Evolutionary conservation across 2,797 vertebrate genomes (phyloP), one percentile per base, ranked within the genome.

Genomic region (Chromobotia macracanthus): DNA sequence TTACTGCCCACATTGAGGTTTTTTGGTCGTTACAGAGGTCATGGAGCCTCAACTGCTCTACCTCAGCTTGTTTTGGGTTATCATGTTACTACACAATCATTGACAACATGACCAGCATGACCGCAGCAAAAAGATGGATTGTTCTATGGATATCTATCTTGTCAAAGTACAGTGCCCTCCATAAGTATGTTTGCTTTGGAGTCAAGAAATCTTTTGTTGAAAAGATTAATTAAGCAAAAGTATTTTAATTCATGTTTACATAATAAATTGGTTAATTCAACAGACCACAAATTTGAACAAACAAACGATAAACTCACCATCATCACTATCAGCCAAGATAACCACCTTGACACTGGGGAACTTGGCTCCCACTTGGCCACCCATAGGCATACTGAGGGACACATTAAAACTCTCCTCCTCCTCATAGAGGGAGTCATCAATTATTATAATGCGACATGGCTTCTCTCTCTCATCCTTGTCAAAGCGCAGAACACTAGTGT

Each of bases 361-460:
- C 66, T 84, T 90, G 77, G 87, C 55, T 38, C 95, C 93, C 85
- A 96, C 78, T 84, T 91, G 91, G 13, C 95, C 95, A 2, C 95
- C 95, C 91, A 92, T 90, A 10, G 95, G 89, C 92, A 95, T 92
- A 82, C 93, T 95, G 83, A 97, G 91, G 9, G 91, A 95, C 73
- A 97, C 82, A 8, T 89, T 95, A 79, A 97, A 97, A 86, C 86
- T 94, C 88, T 96, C 96, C 9, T 96, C 95, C 70, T 94, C 94
- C 87, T 97, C 95, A 28, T 94, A 96, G 23, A 96, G 90, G 2
- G 94, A 95, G 84, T 97, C 95, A 3, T 95, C 94, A 13, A 95
- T 94, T 87, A 96, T 92, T 58, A 96, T 93, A 84, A 97, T 35
- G 68, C 83, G 89, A 81, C 95, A 97, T 38, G 80, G 63, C 85